phyloP scores from a whole-genome alignment of 2,113 vertebrate species.

The Embiotoca jacksoni region DNA sequence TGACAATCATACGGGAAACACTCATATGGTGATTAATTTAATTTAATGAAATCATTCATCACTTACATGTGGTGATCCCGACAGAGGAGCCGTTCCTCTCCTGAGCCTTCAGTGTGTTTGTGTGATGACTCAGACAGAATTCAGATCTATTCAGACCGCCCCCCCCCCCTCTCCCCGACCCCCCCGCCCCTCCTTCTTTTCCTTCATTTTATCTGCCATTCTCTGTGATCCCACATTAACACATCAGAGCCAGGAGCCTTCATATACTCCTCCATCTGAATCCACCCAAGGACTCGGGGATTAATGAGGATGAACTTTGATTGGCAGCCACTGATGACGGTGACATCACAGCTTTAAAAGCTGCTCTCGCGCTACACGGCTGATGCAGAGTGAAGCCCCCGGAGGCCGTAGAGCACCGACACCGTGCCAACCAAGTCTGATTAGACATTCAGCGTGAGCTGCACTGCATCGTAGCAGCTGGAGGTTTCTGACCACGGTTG shows the following conservation, averaged over 20 bases:
- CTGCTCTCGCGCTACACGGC: too few relatives aligned
- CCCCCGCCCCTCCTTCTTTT: too few relatives aligned
- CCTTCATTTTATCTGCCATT: slow-evolving; percentile 17
- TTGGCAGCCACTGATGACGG: slow-evolving; percentile 6
- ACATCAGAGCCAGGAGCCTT: slow-evolving; percentile 40
- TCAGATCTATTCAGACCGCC: slow-evolving; percentile 5
- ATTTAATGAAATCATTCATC: too few relatives aligned
- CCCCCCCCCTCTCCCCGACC: not conserved
- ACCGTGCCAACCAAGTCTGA: too few relatives aligned
- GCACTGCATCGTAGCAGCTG: not conserved
- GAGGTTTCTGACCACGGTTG: not conserved
- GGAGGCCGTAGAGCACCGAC: slow-evolving; percentile 1
- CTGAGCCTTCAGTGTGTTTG: not conserved
- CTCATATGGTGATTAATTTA: too few relatives aligned
- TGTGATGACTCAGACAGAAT: slow-evolving; percentile 29
- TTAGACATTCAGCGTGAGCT: not conserved
- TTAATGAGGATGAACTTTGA: slow-evolving; percentile 26
- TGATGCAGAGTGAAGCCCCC: too few relatives aligned
- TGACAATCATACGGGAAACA: too few relatives aligned
- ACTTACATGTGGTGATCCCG: too few relatives aligned
- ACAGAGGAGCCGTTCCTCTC: not conserved
- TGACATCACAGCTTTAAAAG: slow-evolving; percentile 5
- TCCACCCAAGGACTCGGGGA: slow-evolving; percentile 21
- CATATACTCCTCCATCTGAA: slow-evolving; percentile 24
- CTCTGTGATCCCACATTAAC: slow-evolving; percentile 55